Evolutionary conservation across 1,140 invertebrate genomes (phyloP).

Genomic region (Panulirus ornatus): DNA sequence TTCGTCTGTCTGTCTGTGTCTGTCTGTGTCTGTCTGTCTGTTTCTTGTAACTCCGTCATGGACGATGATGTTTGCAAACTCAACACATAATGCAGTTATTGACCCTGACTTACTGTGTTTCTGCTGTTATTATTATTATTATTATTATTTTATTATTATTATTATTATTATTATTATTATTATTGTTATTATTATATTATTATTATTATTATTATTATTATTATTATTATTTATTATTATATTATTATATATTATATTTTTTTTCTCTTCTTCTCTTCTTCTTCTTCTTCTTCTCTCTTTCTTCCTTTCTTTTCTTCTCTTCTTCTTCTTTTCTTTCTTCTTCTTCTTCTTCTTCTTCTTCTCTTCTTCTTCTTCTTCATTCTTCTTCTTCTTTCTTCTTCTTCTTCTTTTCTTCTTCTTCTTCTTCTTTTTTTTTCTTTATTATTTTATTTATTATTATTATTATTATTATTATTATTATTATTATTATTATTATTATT

Average conservation of each 20-base stretch:
- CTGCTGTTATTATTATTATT: too few species aligned
- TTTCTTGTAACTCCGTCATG: too few species aligned
- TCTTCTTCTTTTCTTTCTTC: not conserved
- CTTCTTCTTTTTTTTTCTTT: not conserved
- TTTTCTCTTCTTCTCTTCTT: too few species aligned
- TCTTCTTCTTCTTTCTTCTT: not conserved
- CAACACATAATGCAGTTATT: too few species aligned
- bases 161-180: too few species aligned
- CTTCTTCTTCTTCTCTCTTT: not conserved
- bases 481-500: not conserved
- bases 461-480: not conserved
- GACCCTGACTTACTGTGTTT: too few species aligned
- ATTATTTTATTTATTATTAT: not conserved
- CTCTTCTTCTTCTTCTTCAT: not conserved
- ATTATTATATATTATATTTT: not conserved
- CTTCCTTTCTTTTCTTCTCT: constrained; percentile 2
- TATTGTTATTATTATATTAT: too few species aligned
- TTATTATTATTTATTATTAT: not conserved
- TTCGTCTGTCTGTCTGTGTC: too few species aligned
- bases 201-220: too few species aligned
- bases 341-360: not conserved
- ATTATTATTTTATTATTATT: too few species aligned
- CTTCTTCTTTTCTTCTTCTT: not conserved
- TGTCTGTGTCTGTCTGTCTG: too few species aligned
- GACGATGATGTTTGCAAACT: too few species aligned